A percentile compares a stretch with the other conserved stretches of the same genome.
These are phyloP conservation scores for Acestrorhynchus altus DNA, from an alignment of 2,797 vertebrate species.

Conservation along the genomic window DNA sequence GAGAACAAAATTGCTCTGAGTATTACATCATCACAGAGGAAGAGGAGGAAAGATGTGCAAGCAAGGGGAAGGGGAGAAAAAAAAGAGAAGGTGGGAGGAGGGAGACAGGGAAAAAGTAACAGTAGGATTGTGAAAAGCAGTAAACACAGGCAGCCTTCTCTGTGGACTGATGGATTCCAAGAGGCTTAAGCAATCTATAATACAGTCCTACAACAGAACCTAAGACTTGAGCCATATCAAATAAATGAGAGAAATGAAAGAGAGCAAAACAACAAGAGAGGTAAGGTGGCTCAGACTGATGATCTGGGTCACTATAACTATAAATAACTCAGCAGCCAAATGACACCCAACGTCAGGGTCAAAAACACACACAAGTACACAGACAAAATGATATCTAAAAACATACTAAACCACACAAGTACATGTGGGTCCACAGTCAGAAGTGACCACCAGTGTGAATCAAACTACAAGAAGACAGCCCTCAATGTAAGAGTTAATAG, in stretches of 20 bases:
- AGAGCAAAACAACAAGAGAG: constrained; percentile 44
- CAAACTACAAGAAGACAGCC: background rate
- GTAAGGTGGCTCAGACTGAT: constrained; percentile 58
- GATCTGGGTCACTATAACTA: constrained; percentile 78
- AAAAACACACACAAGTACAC: constrained; percentile 41
- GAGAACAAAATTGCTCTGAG: constrained; percentile 15
- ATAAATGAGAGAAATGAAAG: constrained; percentile 24
- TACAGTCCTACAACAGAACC: background rate
- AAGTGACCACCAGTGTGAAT: background rate
- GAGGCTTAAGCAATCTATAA: background rate
- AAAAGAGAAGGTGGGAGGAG: constrained; percentile 56
- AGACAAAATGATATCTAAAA: constrained; percentile 28
- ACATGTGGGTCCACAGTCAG: background rate
- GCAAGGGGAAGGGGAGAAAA: constrained; percentile 18
- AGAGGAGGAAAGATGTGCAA: constrained; percentile 24
- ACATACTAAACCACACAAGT: no score
- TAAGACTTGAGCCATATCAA: constrained; percentile 36
- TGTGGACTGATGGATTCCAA: background rate
- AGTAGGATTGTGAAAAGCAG: background rate
- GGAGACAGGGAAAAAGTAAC: background rate
- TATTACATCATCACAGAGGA: constrained; percentile 32
- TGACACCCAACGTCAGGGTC: constrained; percentile 67
- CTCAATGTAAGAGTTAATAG: background rate
- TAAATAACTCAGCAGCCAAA: constrained; percentile 76
- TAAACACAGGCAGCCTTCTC: background rate